phyloP scores from a whole-genome alignment of 1,140 invertebrate genomes.

The Calosoma granatense region DNA sequence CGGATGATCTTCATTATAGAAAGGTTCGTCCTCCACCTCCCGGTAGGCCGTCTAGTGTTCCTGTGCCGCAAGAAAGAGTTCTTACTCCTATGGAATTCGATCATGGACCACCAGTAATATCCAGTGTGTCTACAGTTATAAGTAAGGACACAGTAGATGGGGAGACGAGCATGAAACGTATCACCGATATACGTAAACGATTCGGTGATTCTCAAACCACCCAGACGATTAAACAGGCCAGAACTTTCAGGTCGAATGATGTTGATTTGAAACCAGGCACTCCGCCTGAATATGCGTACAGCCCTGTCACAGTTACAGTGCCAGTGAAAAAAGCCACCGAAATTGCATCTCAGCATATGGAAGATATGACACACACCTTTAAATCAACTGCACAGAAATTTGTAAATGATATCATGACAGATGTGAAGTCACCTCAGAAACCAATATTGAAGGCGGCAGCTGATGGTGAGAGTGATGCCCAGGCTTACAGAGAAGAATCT shows the following conservation, averaged over 20 bases:
- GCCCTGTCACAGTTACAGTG: slow-evolving; percentile 34
- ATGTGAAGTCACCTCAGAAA: slow-evolving; percentile 39
- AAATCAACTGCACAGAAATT: slow-evolving; percentile 61
- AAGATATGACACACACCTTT: slow-evolving; percentile 56
- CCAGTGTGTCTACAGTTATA: slow-evolving; percentile 21
- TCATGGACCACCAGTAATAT: slow-evolving; percentile 38
- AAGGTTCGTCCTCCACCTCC: slow-evolving; percentile 44
- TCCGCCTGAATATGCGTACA: slow-evolving; percentile 48
- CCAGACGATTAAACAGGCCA: slow-evolving; percentile 31
- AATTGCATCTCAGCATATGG: slow-evolving; percentile 50
- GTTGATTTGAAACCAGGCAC: slow-evolving; percentile 42
- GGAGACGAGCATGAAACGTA: slow-evolving; percentile 20
- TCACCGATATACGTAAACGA: slow-evolving; percentile 15
- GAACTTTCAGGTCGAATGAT: slow-evolving; percentile 19
- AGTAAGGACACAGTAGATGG: slow-evolving; percentile 21
- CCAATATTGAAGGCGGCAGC: slow-evolving; percentile 41
- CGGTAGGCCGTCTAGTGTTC: slow-evolving; percentile 35
- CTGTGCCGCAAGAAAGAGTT: slow-evolving; percentile 37
- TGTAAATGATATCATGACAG: slow-evolving; percentile 51
- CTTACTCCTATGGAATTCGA: slow-evolving; percentile 52
- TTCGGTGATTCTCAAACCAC: slow-evolving; percentile 22
- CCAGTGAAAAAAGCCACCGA: slow-evolving; percentile 37
- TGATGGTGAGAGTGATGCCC: slow-evolving; percentile 42
- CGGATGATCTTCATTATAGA: slow-evolving; percentile 46
- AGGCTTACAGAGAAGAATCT: slow-evolving; percentile 59